These are phyloP conservation scores for Sycophaga agraensis DNA, from an alignment of 1,140 invertebrate species.

Conservation along the genomic window DNA sequence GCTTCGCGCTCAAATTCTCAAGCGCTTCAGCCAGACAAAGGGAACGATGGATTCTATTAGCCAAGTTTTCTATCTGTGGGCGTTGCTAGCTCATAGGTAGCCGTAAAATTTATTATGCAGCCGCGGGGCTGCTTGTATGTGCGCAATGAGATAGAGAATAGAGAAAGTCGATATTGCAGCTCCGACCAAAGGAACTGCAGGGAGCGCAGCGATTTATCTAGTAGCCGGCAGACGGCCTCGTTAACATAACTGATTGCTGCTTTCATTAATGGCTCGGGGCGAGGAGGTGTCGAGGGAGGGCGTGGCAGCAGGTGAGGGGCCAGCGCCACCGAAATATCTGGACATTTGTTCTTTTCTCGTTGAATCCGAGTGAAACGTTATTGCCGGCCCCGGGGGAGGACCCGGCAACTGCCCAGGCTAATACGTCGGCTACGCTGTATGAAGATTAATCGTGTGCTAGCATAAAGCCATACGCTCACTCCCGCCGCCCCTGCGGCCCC, in stretches of 20 bases:
- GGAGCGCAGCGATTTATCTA: neutral
- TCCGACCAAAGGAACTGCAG: too few relatives aligned
- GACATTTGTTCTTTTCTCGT: slow-evolving; percentile 32
- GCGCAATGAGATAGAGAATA: too few relatives aligned
- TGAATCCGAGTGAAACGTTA: slow-evolving; percentile 46
- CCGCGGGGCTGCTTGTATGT: too few relatives aligned
- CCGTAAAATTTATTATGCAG: too few relatives aligned
- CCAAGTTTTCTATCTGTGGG: too few relatives aligned
- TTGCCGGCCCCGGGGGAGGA: slow-evolving; percentile 45
- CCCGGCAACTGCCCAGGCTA: slow-evolving; percentile 42
- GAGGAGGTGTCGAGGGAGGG: neutral
- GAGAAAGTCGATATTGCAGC: too few relatives aligned
- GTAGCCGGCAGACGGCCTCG: neutral
- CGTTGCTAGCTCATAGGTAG: too few relatives aligned
- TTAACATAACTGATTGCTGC: slow-evolving; percentile 25
- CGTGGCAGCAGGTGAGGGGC: slow-evolving; percentile 2
- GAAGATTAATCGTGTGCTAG: slow-evolving; percentile 52
- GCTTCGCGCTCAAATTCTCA: too few relatives aligned
- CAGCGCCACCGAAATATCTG: too few relatives aligned
- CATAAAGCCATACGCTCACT: slow-evolving; percentile 42
- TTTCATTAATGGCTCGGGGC: slow-evolving; percentile 18
- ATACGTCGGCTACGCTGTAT: slow-evolving; percentile 44
- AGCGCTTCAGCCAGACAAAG: too few relatives aligned
- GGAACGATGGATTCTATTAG: too few relatives aligned
- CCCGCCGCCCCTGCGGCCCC: neutral